phyloP scores from a whole-genome alignment of 2,113 vertebrate genomes.

The Myiagra hebetior region DNA sequence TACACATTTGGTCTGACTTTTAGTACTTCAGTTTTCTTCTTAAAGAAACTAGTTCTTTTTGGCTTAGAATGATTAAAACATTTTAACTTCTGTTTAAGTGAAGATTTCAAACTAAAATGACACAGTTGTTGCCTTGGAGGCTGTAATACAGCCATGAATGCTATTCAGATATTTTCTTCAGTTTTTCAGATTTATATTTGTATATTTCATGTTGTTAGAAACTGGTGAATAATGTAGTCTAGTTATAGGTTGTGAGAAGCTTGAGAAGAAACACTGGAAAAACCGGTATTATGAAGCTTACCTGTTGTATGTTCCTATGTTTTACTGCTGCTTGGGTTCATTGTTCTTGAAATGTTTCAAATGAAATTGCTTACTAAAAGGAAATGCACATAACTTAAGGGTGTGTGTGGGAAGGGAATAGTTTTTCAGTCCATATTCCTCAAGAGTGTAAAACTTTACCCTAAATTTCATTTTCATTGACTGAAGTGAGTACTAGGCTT shows the following conservation, averaged over 20 bases:
- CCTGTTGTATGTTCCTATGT: not conserved
- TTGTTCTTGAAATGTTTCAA: not conserved
- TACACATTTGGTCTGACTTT: not conserved
- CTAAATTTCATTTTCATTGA: not conserved
- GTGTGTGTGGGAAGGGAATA: accelerated
- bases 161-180: not conserved
- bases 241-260: not conserved
- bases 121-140: not conserved
- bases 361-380: not conserved
- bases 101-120: not conserved
- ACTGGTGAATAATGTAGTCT: not conserved
- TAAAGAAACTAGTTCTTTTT: not conserved
- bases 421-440: not conserved
- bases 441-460: not conserved
- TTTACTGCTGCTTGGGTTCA: not conserved
- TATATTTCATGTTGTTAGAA: not conserved
- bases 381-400: not conserved
- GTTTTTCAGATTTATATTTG: not conserved
- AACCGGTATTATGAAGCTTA: not conserved
- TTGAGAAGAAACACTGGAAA: not conserved
- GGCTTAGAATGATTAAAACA: not conserved
- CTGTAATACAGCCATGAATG: not conserved
- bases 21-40: not conserved
- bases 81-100: not conserved
- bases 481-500: not conserved